A percentile compares a stretch with the other conserved stretches of the same genome.
These are phyloP conservation scores for Lanistes nyassanus DNA, from an alignment of 1,140 invertebrate genomes.

Conservation along the genomic window DNA sequence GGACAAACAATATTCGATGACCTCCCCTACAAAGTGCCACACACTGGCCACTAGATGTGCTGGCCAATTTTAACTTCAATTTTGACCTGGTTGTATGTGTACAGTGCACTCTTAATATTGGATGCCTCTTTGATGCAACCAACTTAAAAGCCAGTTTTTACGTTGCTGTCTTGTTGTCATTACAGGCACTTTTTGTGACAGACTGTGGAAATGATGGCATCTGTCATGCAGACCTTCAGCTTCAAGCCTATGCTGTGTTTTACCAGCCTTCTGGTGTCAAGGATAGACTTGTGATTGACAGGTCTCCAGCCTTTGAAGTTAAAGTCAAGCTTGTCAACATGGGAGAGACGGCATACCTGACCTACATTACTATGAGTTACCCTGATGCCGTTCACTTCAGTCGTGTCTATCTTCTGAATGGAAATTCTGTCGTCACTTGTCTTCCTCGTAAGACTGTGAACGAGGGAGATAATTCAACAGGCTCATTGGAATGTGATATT, in stretches of 20 bases:
- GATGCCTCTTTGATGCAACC: neutral
- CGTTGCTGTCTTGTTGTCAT: too few species aligned
- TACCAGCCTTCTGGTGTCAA: neutral
- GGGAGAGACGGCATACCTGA: slow-evolving; percentile 37
- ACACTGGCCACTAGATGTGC: neutral
- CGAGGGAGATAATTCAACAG: neutral
- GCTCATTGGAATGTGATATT: slow-evolving; percentile 31
- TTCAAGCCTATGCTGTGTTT: slow-evolving; percentile 24
- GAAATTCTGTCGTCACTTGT: slow-evolving; percentile 19
- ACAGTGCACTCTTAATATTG: neutral
- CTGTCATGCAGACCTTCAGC: slow-evolving; percentile 26
- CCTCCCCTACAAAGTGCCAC: too few species aligned
- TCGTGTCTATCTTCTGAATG: neutral
- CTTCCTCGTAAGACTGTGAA: slow-evolving; percentile 3
- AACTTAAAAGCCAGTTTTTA: neutral
- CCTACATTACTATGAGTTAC: slow-evolving; percentile 33
- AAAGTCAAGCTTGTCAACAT: slow-evolving; percentile 31
- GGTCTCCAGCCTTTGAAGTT: slow-evolving; percentile 33
- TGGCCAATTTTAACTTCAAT: neutral
- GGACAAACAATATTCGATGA: too few species aligned
- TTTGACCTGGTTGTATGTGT: too few species aligned
- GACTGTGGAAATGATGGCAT: slow-evolving; percentile 36
- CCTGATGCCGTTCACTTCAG: slow-evolving; percentile 31
- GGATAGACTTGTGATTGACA: slow-evolving; percentile 32
- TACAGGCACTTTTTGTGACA: slow-evolving; percentile 34